Evolutionary conservation across 2,888 invertebrate genomes (phyloP).

Genomic region (Morpho achilles): DNA sequence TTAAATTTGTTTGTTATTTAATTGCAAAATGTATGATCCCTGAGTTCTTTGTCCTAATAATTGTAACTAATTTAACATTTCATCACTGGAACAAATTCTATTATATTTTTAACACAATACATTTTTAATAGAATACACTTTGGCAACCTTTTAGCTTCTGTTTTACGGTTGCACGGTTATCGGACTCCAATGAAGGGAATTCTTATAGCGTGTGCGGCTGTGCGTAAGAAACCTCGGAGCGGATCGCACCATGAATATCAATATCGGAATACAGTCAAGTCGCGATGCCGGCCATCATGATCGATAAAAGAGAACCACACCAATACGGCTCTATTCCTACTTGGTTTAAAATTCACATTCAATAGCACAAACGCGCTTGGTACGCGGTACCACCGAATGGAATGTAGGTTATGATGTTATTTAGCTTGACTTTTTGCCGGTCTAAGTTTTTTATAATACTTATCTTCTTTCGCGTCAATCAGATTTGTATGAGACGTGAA

Average conservation of each 20-base stretch:
- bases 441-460: slow-evolving; percentile 68
- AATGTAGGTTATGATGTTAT: slow-evolving; percentile 78
- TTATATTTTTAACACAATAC: not conserved
- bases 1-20: not conserved
- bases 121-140: slow-evolving; percentile 13
- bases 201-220: slow-evolving; percentile 51
- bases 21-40: too few relatives aligned
- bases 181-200: slow-evolving; percentile 52
- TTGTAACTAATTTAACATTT: too few relatives aligned
- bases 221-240: slow-evolving; percentile 59
- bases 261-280: slow-evolving; percentile 65
- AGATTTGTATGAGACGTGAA: slow-evolving; percentile 71
- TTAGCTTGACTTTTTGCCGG: slow-evolving; percentile 67
- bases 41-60: too few relatives aligned
- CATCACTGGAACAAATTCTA: not conserved
- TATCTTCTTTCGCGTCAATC: slow-evolving; percentile 74
- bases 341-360: slow-evolving; percentile 73
- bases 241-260: slow-evolving; percentile 70
- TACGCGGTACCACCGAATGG: slow-evolving; percentile 58
- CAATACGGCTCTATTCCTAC: slow-evolving; percentile 65
- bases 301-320: slow-evolving; percentile 72
- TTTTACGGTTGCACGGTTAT: slow-evolving; percentile 48
- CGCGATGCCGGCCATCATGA: slow-evolving; percentile 60
- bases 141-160: slow-evolving; percentile 13
- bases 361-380: slow-evolving; percentile 46